Evolutionary conservation across 2,797 vertebrate species (phyloP).

Genomic region (Parauchenoglanis punctatus): DNA sequence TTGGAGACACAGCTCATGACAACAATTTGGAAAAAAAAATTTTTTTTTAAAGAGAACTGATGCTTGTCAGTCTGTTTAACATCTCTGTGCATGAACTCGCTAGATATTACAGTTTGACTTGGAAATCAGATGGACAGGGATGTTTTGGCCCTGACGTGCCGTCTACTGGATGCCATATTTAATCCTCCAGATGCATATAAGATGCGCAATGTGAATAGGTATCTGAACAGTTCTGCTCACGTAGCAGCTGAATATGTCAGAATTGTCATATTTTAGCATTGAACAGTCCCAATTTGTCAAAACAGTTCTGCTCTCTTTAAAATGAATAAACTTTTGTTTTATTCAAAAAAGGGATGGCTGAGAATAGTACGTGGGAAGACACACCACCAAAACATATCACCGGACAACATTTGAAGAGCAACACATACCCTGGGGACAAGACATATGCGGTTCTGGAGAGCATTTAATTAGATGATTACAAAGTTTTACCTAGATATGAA

Average conservation of each 20-base stretch:
- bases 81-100: neutral
- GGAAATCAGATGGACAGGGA: neutral
- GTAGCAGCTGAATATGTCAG: neutral
- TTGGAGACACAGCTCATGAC: no score
- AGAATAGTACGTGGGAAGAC: neutral
- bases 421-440: no score
- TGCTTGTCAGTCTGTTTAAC: neutral
- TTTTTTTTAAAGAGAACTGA: neutral
- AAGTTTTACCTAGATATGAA: no score
- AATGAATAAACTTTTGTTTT: neutral
- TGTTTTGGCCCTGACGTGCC: neutral
- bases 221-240: neutral
- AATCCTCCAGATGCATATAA: neutral
- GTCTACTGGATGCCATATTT: neutral
- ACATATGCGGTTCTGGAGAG: no score
- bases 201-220: neutral
- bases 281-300: neutral
- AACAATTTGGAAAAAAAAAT: no score
- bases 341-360: no score
- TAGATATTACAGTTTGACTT: neutral
- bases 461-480: no score
- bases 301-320: neutral
- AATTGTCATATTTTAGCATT: neutral
- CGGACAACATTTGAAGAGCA: no score
- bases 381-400: no score